phyloP scores from a whole-genome alignment of 2,113 vertebrate species.

The Pygoscelis adeliae region DNA sequence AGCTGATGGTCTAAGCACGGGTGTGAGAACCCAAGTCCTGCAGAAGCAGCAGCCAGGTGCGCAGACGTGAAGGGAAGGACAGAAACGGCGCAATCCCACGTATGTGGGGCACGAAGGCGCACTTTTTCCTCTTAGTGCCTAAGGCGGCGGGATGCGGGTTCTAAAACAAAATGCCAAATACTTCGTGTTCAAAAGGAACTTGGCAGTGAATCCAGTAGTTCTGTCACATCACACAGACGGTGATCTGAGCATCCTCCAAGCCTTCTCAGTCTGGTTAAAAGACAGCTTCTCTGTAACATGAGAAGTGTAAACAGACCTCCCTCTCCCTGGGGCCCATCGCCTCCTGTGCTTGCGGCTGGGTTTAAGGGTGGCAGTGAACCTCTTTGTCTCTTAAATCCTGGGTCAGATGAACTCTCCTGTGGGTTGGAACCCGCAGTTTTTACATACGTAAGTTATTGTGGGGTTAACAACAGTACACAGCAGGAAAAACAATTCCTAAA shows the following conservation, averaged over 20 bases:
- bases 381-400: neutral
- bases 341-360: neutral
- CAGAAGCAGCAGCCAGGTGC: neutral
- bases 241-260: neutral
- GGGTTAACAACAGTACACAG: neutral
- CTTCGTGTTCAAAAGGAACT: neutral
- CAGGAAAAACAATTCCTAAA: neutral
- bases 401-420: neutral
- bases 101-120: neutral
- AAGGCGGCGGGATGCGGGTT: neutral
- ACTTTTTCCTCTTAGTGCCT: neutral
- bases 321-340: neutral
- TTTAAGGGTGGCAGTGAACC: neutral
- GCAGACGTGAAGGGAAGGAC: neutral
- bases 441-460: neutral
- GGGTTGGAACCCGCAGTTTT: neutral
- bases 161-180: neutral
- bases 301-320: neutral
- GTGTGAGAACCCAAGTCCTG: neutral
- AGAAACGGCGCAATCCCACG: neutral
- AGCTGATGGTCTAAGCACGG: neutral
- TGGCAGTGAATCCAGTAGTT: neutral
- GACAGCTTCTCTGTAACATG: neutral
- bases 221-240: neutral
- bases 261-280: neutral